phyloP scores from a whole-genome alignment of 2,888 invertebrate species.

The Octodonta nipae region DNA sequence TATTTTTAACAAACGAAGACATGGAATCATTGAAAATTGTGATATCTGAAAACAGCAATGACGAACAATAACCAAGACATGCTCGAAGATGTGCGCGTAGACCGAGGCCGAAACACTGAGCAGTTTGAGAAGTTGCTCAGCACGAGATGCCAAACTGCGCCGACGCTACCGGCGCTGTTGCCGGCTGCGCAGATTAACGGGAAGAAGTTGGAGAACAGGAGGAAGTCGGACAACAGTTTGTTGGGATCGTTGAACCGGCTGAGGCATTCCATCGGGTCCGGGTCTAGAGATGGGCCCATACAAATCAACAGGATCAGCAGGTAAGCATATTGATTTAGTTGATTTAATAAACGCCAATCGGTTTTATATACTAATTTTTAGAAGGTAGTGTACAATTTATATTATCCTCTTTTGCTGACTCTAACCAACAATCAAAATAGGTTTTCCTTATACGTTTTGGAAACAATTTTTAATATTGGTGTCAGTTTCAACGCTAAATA shows the following conservation, averaged over 20 bases:
- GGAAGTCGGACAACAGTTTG: constrained; percentile 35
- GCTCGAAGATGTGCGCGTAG: constrained; percentile 20
- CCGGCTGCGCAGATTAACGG: constrained; percentile 17
- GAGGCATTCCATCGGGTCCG: constrained; percentile 40
- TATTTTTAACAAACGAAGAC: too few relatives aligned
- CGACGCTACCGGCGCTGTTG: constrained; percentile 17
- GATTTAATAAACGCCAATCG: neutral
- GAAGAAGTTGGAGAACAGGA: constrained; percentile 16
- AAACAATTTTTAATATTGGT: too few relatives aligned
- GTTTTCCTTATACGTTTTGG: too few relatives aligned
- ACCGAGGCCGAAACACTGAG: constrained; percentile 12
- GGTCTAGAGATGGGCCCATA: constrained; percentile 21
- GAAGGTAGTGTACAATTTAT: too few relatives aligned
- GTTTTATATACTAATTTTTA: too few relatives aligned
- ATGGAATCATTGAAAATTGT: too few relatives aligned
- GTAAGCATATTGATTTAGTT: too few relatives aligned
- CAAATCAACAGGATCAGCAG: constrained; percentile 21
- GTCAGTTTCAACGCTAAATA: too few relatives aligned
- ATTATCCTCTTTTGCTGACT: too few relatives aligned
- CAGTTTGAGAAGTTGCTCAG: constrained; percentile 18
- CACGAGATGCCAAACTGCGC: constrained; percentile 18
- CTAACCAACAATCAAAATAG: too few relatives aligned
- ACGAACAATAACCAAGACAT: constrained; percentile 22
- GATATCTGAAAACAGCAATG: constrained; percentile 12
- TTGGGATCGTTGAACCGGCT: constrained; percentile 43